Conservation (phyloP, 2,888 invertebrate genomes). For the Acronicta leporina region DNA sequence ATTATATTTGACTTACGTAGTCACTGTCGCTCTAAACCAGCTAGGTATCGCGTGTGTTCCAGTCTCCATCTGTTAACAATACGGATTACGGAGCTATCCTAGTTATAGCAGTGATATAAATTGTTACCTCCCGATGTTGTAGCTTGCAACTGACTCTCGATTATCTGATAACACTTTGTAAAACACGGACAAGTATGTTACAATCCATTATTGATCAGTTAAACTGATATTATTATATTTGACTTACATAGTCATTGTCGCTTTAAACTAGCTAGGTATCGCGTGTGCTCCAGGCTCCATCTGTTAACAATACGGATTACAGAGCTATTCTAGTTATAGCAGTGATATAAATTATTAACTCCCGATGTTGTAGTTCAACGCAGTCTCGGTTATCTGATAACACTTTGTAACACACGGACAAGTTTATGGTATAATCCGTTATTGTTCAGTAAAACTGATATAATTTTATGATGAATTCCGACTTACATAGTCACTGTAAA, state of each 20-base stretch:
- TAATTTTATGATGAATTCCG: neutral
- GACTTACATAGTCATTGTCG: too few relatives aligned
- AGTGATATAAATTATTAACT: conserved; percentile 13
- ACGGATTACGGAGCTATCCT: conserved; percentile 31
- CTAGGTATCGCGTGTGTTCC: too few relatives aligned
- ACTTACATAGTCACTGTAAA: too few relatives aligned
- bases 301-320: conserved; percentile 39
- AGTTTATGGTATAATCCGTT: too few relatives aligned
- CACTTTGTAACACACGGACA: conserved; percentile 10
- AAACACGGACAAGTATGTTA: conserved; percentile 6
- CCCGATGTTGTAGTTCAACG: neutral
- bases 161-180: conserved; percentile 7
- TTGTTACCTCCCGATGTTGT: conserved; percentile 6
- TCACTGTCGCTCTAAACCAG: too few relatives aligned
- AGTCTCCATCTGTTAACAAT: conserved; percentile 29
- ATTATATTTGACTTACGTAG: too few relatives aligned
- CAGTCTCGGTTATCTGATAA: conserved; percentile 3
- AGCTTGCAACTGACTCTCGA: neutral
- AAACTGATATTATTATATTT: too few relatives aligned
- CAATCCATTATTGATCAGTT: too few relatives aligned
- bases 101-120: conserved; percentile 9
- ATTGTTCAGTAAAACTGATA: too few relatives aligned
- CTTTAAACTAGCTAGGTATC: too few relatives aligned
- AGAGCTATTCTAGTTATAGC: conserved; percentile 22
- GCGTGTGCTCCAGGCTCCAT: neutral